Conservation (phyloP, 2,113 vertebrate species). For the Tragelaphus scriptus region DNA sequence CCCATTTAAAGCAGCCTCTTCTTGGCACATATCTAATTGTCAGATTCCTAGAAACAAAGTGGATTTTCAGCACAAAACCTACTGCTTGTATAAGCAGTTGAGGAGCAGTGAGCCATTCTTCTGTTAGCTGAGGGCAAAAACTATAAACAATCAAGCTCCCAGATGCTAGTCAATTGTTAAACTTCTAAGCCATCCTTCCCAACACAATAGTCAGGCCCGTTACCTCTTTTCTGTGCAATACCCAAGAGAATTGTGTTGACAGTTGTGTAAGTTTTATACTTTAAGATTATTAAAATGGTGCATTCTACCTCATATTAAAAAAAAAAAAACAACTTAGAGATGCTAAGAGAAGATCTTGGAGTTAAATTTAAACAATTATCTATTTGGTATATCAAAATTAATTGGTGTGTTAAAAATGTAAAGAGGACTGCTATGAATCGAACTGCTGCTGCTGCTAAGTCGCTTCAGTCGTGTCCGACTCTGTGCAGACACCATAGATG, state of each 20-base stretch:
- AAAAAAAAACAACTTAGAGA: neutral
- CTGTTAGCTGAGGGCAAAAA: neutral
- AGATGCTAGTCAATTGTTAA: neutral
- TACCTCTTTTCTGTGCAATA: neutral
- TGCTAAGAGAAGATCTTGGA: neutral
- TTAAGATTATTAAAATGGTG: neutral
- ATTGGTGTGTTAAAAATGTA: neutral
- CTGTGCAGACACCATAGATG: too few species aligned
- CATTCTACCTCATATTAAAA: neutral
- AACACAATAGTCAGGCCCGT: neutral
- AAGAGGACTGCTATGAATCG: neutral
- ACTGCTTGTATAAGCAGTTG: neutral
- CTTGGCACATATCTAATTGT: neutral
- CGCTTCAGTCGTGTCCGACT: too few species aligned
- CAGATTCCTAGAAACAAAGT: neutral
- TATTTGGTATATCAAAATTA: neutral
- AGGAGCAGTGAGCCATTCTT: neutral
- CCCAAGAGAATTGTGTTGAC: neutral
- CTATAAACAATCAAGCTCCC: neutral
- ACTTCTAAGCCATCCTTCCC: neutral
- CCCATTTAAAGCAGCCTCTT: neutral
- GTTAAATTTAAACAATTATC: neutral
- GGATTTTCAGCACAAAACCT: neutral
- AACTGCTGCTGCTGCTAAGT: too few species aligned
- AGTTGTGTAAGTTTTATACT: neutral